These are phyloP conservation scores for Villa cingulata DNA, from an alignment of 2,888 invertebrate genomes.

Conservation along the genomic window DNA sequence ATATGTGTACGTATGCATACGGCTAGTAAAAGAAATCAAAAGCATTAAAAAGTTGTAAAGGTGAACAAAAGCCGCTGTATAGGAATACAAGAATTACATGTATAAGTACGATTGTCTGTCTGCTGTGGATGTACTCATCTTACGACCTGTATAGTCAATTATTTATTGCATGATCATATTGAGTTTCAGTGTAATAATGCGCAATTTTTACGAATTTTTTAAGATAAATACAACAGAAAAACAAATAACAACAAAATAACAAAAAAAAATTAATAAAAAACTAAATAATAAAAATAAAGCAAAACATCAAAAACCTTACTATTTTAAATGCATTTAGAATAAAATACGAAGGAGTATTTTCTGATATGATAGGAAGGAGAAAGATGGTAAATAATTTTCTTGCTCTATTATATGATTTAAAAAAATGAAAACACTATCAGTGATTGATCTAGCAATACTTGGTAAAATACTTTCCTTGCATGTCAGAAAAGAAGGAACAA, in stretches of 20 bases:
- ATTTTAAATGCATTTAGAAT: background rate
- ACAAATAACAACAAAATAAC: too few relatives aligned
- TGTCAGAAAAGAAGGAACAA: too few relatives aligned
- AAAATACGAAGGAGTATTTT: too few relatives aligned
- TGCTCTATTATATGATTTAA: too few relatives aligned
- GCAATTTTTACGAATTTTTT: slow-evolving; percentile 13
- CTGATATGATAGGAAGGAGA: too few relatives aligned
- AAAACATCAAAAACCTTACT: too few relatives aligned
- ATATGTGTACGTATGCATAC: slow-evolving; percentile 2
- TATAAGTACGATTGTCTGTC: slow-evolving; percentile 9
- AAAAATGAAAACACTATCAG: too few relatives aligned
- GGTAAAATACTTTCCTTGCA: too few relatives aligned
- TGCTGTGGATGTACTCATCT: slow-evolving; percentile 6
- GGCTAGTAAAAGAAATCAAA: background rate
- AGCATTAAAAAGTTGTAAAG: too few relatives aligned
- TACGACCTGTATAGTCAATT: slow-evolving; percentile 2
- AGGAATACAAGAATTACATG: slow-evolving; percentile 1
- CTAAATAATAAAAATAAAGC: too few relatives aligned
- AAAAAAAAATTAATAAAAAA: background rate
- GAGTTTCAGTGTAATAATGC: slow-evolving; percentile 14
- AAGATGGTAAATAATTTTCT: too few relatives aligned
- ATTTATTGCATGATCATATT: slow-evolving; percentile 14
- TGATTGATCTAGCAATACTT: too few relatives aligned
- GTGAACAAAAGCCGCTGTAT: background rate
- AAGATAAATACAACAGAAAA: slow-evolving; percentile 5